Evolutionary conservation across 2,797 vertebrate genomes (phyloP).

Genomic region (Tamandua tetradactyla): DNA sequence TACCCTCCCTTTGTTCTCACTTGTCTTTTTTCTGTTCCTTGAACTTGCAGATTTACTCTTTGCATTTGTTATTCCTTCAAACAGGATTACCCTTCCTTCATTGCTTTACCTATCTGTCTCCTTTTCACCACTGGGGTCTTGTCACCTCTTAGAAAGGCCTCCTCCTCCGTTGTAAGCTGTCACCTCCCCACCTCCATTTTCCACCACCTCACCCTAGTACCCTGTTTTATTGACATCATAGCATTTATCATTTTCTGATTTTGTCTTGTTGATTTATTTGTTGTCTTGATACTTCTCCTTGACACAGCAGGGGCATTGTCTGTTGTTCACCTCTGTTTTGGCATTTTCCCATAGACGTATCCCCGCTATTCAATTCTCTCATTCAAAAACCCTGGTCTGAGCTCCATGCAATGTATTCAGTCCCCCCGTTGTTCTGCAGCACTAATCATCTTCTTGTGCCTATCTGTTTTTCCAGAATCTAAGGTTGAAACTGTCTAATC

Average conservation of each 20-base stretch:
- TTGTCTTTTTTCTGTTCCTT: neutral
- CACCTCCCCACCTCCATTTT: neutral
- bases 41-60: conserved; percentile 65
- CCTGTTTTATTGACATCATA: neutral
- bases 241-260: conserved; percentile 40
- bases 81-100: neutral
- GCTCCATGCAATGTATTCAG: neutral
- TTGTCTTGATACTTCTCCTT: neutral
- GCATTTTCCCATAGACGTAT: conserved; percentile 10
- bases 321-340: conserved; percentile 39
- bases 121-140: conserved; percentile 34
- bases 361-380: conserved; percentile 5
- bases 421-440: conserved; percentile 2
- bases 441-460: conserved; percentile 5
- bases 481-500: conserved; percentile 9
- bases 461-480: conserved; percentile 52
- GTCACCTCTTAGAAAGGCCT: conserved; percentile 23
- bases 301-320: neutral
- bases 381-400: neutral
- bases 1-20: neutral
- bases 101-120: conserved; percentile 31
- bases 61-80: conserved; percentile 54
- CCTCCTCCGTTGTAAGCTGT: neutral
- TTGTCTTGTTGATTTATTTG: conserved; percentile 58
- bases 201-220: neutral